These are phyloP conservation scores for Dolichotis patagonum DNA, from an alignment of 2,113 vertebrate species.

Conservation along the genomic window DNA sequence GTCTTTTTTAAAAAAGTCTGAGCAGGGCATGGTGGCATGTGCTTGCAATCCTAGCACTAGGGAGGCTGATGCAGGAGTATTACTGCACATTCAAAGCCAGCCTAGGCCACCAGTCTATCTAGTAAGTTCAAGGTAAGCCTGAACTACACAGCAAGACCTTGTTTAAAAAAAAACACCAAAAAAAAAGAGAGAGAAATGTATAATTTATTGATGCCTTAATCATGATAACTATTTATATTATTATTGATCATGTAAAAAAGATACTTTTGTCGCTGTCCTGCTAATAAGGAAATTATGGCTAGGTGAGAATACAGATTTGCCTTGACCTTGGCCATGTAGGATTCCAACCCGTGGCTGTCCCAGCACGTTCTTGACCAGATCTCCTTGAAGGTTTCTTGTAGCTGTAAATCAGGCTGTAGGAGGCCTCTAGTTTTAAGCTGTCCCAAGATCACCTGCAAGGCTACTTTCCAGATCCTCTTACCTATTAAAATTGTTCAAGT, in stretches of 20 bases:
- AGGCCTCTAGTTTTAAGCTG: neutral
- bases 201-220: constrained; percentile 13
- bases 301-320: neutral
- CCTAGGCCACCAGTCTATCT: neutral
- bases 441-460: constrained; percentile 35
- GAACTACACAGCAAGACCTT: neutral
- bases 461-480: constrained; percentile 36
- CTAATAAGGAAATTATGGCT: neutral
- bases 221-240: neutral
- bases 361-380: neutral
- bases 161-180: neutral
- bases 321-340: neutral
- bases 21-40: too few species aligned
- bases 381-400: neutral
- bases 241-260: neutral
- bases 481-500: constrained; percentile 6
- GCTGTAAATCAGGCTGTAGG: neutral
- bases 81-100: neutral
- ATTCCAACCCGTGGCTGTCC: neutral
- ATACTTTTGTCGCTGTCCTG: constrained; percentile 24
- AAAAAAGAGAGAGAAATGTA: neutral
- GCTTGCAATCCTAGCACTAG: neutral
- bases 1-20: neutral
- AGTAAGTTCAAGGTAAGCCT: neutral
- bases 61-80: neutral